Evolutionary conservation across 2,113 vertebrate species (phyloP).

Genomic region (Harpagus bidentatus): DNA sequence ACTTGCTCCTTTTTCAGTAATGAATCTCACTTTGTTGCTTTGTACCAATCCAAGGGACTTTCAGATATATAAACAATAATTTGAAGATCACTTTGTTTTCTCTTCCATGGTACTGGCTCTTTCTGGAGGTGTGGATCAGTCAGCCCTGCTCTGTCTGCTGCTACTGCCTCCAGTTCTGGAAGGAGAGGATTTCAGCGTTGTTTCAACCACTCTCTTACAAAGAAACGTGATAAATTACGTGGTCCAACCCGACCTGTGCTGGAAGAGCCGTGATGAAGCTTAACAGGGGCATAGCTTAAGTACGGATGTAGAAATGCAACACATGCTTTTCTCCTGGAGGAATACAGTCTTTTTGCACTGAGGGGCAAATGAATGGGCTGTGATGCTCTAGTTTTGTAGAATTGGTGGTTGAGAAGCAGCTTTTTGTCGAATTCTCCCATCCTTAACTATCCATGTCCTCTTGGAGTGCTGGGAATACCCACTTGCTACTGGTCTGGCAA

Average conservation of each 20-base stretch:
- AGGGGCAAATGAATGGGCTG: not conserved
- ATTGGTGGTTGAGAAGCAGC: not conserved
- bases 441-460: not conserved
- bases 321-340: not conserved
- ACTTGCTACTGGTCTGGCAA: not conserved
- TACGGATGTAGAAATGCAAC: no score
- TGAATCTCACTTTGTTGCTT: not conserved
- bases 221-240: fast-evolving
- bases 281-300: not conserved
- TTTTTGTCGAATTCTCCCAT: not conserved
- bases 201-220: not conserved
- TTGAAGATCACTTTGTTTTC: not conserved
- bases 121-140: not conserved
- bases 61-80: not conserved
- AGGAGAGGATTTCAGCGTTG: not conserved
- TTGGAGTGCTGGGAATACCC: not conserved
- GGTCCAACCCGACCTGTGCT: not conserved
- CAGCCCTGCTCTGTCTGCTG: not conserved
- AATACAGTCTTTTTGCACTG: not conserved
- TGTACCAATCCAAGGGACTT: not conserved
- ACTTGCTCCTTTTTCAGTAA: constrained; percentile 32
- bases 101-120: not conserved
- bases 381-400: not conserved
- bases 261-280: not conserved
- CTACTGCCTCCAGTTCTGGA: not conserved